These are phyloP conservation scores for Penaeus japonicus DNA, from an alignment of 1,140 invertebrate species.

Conservation along the genomic window DNA sequence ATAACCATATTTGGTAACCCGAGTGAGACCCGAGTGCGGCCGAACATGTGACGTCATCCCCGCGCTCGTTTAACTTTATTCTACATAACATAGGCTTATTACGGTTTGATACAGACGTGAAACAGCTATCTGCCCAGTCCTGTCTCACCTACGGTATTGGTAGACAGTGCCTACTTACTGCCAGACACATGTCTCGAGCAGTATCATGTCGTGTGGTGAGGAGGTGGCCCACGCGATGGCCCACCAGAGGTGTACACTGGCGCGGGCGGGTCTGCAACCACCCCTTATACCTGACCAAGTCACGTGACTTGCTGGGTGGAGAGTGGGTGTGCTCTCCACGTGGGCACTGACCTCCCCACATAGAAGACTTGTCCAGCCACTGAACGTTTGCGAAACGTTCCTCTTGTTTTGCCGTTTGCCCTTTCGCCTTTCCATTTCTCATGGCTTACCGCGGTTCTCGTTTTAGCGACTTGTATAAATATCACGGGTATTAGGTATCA, in stretches of 20 bases:
- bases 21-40: constrained; percentile 48
- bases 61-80: neutral
- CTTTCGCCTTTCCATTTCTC: no score
- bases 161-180: constrained; percentile 10
- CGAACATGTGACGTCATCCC: constrained; percentile 40
- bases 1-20: constrained; percentile 59
- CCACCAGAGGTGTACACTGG: constrained; percentile 17
- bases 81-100: neutral
- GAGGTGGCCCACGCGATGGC: neutral
- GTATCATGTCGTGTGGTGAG: neutral
- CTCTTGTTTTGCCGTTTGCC: neutral
- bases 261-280: neutral
- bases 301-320: constrained; percentile 33
- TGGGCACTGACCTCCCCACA: constrained; percentile 6
- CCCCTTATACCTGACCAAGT: constrained; percentile 42
- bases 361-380: neutral
- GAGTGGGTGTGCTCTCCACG: neutral
- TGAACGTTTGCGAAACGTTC: constrained; percentile 11
- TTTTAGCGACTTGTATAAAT: no score
- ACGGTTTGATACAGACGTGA: neutral
- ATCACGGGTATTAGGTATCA: no score
- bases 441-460: no score
- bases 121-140: neutral
- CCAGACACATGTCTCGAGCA: neutral
- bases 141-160: neutral